Conservation (phyloP, 2,888 invertebrate genomes). For the Perizoma flavofasciatum region DNA sequence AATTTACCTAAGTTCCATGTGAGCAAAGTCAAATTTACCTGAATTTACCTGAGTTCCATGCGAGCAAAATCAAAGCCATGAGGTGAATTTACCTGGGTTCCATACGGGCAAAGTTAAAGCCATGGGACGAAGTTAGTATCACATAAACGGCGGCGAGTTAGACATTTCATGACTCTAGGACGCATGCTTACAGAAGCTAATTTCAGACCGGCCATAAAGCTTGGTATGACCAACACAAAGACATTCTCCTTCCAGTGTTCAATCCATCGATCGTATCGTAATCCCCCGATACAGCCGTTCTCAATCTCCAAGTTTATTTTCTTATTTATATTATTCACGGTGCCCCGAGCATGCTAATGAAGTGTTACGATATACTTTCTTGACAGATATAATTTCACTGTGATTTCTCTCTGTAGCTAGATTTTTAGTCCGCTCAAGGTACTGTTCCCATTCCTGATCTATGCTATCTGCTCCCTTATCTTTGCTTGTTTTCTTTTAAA, state of each 20-base stretch:
- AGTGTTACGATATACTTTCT: slow-evolving; percentile 40
- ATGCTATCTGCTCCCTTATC: not conserved
- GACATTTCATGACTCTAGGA: too few species aligned
- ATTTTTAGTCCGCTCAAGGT: slow-evolving; percentile 29
- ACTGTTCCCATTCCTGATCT: too few species aligned
- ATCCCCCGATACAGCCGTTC: slow-evolving; percentile 15
- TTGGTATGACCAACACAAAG: not conserved
- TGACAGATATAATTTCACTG: slow-evolving; percentile 39
- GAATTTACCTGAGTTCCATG: too few species aligned
- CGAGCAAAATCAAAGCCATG: too few species aligned
- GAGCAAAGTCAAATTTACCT: too few species aligned
- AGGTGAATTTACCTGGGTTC: too few species aligned
- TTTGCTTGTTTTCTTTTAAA: too few species aligned
- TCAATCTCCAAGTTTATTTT: slow-evolving; percentile 23
- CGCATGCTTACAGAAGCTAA: too few species aligned
- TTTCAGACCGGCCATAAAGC: not conserved
- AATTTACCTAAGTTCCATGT: too few species aligned
- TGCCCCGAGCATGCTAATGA: slow-evolving; percentile 38
- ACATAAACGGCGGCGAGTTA: too few species aligned
- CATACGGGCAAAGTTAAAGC: too few species aligned
- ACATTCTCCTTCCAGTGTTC: not conserved
- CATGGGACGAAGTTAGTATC: too few species aligned
- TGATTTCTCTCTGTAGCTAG: slow-evolving; percentile 35
- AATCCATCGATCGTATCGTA: slow-evolving; percentile 5
- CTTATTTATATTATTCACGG: slow-evolving; percentile 37